These are phyloP conservation scores for Tiliacea aurago DNA, from an alignment of 2,888 invertebrate species.

Conservation along the genomic window DNA sequence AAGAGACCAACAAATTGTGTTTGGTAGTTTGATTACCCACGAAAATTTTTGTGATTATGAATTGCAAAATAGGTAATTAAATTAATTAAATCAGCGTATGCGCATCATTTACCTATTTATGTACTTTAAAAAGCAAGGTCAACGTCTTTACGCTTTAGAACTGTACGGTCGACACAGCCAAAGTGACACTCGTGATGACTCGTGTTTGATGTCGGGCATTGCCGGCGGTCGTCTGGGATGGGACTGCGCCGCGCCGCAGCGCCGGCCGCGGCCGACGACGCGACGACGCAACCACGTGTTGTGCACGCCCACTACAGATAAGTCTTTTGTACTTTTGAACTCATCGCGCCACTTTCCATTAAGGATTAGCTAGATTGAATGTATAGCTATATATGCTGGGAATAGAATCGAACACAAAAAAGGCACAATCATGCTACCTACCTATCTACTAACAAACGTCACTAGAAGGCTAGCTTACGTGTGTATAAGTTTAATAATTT, in stretches of 20 bases:
- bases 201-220: constrained; percentile 25
- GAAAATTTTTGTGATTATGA: constrained; percentile 2
- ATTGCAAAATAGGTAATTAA: constrained; percentile 11
- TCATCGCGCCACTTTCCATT: constrained; percentile 57
- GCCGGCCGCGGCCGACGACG: background rate
- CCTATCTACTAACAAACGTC: background rate
- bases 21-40: background rate
- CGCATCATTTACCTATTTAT: constrained; percentile 7
- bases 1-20: constrained; percentile 3
- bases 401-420: constrained; percentile 11
- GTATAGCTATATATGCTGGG: constrained; percentile 20
- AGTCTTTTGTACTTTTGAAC: constrained; percentile 58
- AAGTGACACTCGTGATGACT: constrained; percentile 24
- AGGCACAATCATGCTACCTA: background rate
- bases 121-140: constrained; percentile 29
- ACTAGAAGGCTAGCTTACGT: background rate
- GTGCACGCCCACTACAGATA: constrained; percentile 53
- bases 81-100: background rate
- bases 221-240: constrained; percentile 16
- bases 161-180: constrained; percentile 2
- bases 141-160: constrained; percentile 20
- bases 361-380: constrained; percentile 43
- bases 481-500: background rate
- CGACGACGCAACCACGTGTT: constrained; percentile 45
- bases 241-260: constrained; percentile 30